Percentiles rank a stretch among this genome's conserved stretches.
These are phyloP conservation scores for Pangasius mekongensis DNA, from an alignment of 2,797 vertebrate species.

Conservation along the genomic window DNA sequence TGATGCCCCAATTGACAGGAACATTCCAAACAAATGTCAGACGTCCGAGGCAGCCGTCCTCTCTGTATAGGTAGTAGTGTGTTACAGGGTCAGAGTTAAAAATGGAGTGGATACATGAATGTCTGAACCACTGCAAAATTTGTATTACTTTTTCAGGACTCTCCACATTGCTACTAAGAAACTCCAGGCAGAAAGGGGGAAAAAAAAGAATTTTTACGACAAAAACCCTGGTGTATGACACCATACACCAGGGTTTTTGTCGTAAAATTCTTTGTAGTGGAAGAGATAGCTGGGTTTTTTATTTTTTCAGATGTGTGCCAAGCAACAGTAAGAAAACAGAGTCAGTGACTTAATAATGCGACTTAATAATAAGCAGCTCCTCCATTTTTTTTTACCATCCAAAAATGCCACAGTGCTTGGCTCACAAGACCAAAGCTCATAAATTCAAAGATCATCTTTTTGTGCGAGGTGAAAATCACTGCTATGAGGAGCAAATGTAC, in stretches of 20 bases:
- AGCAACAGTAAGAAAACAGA: background rate
- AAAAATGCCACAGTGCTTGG: background rate
- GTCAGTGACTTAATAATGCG: background rate
- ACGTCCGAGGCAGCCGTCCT: background rate
- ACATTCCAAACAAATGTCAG: background rate
- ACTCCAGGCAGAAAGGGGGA: too few species aligned
- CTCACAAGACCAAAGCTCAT: background rate
- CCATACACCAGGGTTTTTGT: too few species aligned
- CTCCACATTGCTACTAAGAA: background rate
- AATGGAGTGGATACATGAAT: constrained; percentile 11
- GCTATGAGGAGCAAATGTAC: background rate
- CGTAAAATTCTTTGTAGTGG: too few species aligned
- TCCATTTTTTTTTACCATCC: background rate
- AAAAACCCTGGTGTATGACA: background rate
- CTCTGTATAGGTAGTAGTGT: background rate
- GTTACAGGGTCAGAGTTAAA: background rate
- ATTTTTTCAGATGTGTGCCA: background rate
- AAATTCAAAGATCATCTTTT: background rate
- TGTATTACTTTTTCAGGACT: background rate
- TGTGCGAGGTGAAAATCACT: background rate
- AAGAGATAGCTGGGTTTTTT: background rate
- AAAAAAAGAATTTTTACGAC: background rate
- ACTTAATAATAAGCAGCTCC: background rate
- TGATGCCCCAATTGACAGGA: background rate
- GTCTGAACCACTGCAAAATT: background rate